Conservation (phyloP, 2,888 invertebrate genomes). For the Nebria brevicollis region DNA sequence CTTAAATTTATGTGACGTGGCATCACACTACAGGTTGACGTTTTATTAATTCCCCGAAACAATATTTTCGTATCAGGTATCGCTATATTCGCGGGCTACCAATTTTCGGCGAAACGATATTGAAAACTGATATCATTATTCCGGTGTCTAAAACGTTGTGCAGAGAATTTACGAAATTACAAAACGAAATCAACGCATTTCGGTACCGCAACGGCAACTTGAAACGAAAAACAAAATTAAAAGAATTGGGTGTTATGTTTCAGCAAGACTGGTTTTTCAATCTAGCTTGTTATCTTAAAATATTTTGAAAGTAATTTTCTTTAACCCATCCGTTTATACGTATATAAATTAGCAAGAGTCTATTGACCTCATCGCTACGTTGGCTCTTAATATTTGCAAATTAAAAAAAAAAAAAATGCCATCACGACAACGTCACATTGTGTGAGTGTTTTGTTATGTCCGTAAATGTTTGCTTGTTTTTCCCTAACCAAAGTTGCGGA, state of each 20-base stretch:
- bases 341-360: background rate
- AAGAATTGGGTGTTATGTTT: background rate
- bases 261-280: background rate
- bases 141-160: background rate
- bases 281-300: background rate
- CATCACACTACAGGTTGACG: background rate
- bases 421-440: background rate
- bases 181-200: background rate
- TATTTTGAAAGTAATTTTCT: background rate
- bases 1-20: background rate
- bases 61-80: background rate
- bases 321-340: background rate
- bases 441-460: background rate
- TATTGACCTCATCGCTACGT: background rate
- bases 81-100: background rate
- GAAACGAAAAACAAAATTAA: background rate
- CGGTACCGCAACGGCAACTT: background rate
- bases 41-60: background rate
- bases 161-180: background rate
- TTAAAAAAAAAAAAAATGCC: constrained; percentile 7
- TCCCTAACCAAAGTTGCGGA: background rate
- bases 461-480: background rate
- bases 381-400: background rate
- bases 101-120: background rate
- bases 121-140: background rate